Evolutionary conservation across 2,888 invertebrate species (phyloP).

Genomic region (Tenthredo notha): DNA sequence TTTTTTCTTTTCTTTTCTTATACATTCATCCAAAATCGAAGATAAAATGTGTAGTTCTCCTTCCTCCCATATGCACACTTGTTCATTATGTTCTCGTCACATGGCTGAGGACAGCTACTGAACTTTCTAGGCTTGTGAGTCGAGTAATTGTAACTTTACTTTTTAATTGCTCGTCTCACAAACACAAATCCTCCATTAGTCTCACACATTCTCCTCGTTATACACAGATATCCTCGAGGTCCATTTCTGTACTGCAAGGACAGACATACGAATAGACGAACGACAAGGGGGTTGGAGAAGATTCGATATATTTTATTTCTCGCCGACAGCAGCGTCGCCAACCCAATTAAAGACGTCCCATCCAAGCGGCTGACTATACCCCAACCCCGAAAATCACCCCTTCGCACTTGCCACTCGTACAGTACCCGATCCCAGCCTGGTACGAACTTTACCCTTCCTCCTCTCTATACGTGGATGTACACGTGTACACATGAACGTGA

Average conservation of each 20-base stretch:
- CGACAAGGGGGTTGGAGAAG: constrained; percentile 45
- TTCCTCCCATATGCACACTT: background rate
- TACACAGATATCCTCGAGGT: background rate
- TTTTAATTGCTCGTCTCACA: constrained; percentile 37
- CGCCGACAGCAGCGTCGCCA: constrained; percentile 67
- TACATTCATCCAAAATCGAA: background rate
- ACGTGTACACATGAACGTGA: constrained; percentile 14
- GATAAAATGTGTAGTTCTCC: background rate
- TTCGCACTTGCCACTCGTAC: constrained; percentile 43
- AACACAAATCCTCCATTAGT: constrained; percentile 46
- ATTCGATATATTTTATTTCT: constrained; percentile 70
- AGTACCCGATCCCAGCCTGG: constrained; percentile 43
- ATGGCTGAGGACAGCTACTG: background rate
- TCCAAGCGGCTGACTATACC: constrained; percentile 61
- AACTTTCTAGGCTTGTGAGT: background rate
- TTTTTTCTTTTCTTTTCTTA: background rate
- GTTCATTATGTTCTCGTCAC: background rate
- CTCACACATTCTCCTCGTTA: background rate
- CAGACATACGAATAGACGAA: constrained; percentile 50
- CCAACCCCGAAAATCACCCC: constrained; percentile 55
- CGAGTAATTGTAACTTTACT: constrained; percentile 40
- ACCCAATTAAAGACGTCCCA: constrained; percentile 78
- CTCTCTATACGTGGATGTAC: background rate
- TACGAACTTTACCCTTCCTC: constrained; percentile 38
- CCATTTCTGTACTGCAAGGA: constrained; percentile 52